phyloP scores from a whole-genome alignment of 2,113 vertebrate genomes.

The Carettochelys insculpta region DNA sequence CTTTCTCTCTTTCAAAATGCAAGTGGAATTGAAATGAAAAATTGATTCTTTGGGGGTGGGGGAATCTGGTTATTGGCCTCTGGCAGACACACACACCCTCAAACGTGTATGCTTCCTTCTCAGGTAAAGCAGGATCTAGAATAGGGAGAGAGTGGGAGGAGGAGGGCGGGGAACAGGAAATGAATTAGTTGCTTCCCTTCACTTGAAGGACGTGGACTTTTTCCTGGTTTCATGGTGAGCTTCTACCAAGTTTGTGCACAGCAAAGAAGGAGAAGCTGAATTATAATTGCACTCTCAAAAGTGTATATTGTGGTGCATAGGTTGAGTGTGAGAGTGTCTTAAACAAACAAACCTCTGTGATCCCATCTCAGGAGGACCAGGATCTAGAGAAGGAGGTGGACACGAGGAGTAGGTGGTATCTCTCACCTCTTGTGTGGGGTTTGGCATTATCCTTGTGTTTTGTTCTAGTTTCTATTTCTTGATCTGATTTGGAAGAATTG shows the following conservation, averaged over 20 bases:
- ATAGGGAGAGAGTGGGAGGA: accelerated
- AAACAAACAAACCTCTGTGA: background rate
- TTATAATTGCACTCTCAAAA: background rate
- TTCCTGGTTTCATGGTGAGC: background rate
- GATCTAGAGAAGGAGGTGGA: background rate
- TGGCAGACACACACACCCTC: background rate
- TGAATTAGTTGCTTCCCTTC: background rate
- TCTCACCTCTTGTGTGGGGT: background rate
- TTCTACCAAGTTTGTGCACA: background rate
- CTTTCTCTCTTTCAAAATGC: background rate
- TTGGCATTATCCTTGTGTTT: background rate
- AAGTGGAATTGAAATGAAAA: background rate
- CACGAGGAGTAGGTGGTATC: background rate
- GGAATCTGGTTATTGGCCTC: background rate
- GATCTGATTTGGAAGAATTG: background rate
- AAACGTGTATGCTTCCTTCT: background rate
- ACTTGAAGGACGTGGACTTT: background rate
- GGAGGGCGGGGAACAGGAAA: background rate
- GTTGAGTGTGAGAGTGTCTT: background rate
- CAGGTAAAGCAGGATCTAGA: accelerated
- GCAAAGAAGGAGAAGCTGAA: background rate
- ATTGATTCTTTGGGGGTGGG: background rate
- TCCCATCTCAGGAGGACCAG: background rate
- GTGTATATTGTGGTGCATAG: background rate
- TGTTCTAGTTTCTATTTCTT: background rate